A percentile compares a stretch with the other conserved stretches of the same genome.
phyloP scores from a whole-genome alignment of 2,797 vertebrate genomes.

The Netta rufina region DNA sequence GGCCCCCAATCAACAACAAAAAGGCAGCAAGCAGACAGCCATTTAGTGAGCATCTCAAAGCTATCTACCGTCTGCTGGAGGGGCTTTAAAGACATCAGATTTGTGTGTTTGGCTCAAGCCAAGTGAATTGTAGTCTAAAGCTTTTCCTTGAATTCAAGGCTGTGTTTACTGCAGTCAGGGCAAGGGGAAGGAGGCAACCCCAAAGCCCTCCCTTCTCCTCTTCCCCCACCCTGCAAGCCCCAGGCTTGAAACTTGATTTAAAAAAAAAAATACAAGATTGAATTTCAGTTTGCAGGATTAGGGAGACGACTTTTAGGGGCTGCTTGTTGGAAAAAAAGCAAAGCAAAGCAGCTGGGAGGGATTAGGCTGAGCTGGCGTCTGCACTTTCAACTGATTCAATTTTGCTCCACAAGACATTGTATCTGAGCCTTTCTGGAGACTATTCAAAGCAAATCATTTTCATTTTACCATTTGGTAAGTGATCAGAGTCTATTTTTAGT shows the following conservation, averaged over 20 bases:
- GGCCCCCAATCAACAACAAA: conserved; percentile 64
- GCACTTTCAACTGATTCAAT: conserved; percentile 78
- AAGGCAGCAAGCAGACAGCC: conserved; percentile 57
- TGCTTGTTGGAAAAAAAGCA: conserved; percentile 76
- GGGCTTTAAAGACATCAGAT: conserved; percentile 68
- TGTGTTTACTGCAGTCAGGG: conserved; percentile 71
- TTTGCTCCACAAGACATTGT: conserved; percentile 76
- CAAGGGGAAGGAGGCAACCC: conserved; percentile 59
- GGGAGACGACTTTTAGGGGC: conserved; percentile 77
- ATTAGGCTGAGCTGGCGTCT: conserved; percentile 78
- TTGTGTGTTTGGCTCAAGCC: conserved; percentile 68
- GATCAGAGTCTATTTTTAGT: conserved; percentile 73
- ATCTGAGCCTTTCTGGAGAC: conserved; percentile 74
- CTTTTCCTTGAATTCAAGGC: conserved; percentile 76
- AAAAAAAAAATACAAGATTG: conserved; percentile 75
- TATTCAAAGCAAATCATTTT: conserved; percentile 76
- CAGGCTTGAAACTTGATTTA: conserved; percentile 73
- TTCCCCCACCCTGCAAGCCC: conserved; percentile 67
- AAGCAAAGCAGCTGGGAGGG: conserved; percentile 81
- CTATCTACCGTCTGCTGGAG: conserved; percentile 70
- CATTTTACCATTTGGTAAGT: conserved; percentile 72
- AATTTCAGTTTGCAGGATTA: conserved; percentile 82
- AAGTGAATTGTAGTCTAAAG: conserved; percentile 71
- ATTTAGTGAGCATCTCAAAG: conserved; percentile 74
- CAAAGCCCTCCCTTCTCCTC: conserved; percentile 62